phyloP scores from a whole-genome alignment of 2,888 invertebrate genomes.

The Clusia tigrina region DNA sequence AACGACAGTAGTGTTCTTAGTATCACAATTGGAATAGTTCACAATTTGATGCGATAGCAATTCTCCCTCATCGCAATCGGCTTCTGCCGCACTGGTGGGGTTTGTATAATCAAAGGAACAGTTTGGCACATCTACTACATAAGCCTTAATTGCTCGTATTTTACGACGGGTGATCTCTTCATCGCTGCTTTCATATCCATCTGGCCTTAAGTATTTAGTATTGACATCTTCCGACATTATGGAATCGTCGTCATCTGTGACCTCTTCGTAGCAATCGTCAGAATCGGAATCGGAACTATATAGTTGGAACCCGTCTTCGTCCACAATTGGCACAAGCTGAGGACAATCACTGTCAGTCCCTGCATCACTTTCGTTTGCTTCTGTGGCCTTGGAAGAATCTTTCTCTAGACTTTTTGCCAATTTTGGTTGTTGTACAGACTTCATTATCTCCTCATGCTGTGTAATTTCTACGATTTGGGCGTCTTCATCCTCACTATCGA shows the following conservation, averaged over 20 bases:
- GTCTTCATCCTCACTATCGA: constrained; percentile 43
- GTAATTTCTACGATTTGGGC: constrained; percentile 47
- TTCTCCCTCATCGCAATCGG: neutral
- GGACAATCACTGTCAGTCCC: constrained; percentile 29
- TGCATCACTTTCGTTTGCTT: constrained; percentile 1
- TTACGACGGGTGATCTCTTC: constrained; percentile 5
- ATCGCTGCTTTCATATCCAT: constrained; percentile 12
- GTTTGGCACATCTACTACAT: constrained; percentile 32
- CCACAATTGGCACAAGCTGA: constrained; percentile 35
- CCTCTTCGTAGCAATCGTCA: constrained; percentile 2
- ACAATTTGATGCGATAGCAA: neutral
- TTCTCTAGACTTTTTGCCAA: neutral
- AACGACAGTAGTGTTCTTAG: neutral
- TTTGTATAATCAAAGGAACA: constrained; percentile 10
- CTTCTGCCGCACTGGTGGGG: neutral
- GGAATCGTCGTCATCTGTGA: constrained; percentile 17
- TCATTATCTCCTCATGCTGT: neutral
- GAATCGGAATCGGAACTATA: constrained; percentile 17
- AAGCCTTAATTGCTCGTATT: constrained; percentile 12
- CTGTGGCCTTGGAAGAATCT: neutral
- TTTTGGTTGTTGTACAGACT: constrained; percentile 32
- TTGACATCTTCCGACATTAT: constrained; percentile 36
- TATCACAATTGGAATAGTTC: neutral
- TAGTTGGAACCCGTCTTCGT: constrained; percentile 32
- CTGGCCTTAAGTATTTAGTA: constrained; percentile 31